Percentiles rank a stretch among this genome's conserved stretches.
Conservation (phyloP, 2,113 vertebrate genomes). For the Egretta garzetta region DNA sequence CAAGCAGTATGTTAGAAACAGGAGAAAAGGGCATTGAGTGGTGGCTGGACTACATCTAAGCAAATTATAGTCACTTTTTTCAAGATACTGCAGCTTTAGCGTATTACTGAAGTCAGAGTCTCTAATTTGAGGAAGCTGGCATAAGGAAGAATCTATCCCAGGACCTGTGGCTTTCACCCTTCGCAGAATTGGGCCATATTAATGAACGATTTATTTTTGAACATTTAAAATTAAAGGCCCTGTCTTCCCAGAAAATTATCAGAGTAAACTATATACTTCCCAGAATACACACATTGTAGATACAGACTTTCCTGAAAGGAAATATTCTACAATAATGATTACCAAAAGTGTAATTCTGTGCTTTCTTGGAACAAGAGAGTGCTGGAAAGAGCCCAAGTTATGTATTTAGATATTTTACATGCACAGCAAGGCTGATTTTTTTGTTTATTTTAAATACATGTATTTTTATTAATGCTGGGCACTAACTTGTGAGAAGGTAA, state of each 20-base stretch:
- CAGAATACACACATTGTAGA: conserved; percentile 39
- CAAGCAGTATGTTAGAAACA: not conserved
- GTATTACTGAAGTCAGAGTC: not conserved
- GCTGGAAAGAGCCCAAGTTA: not conserved
- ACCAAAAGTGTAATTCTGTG: conserved; percentile 24
- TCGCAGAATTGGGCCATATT: not conserved
- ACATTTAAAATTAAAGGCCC: conserved; percentile 39
- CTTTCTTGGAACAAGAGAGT: conserved; percentile 16
- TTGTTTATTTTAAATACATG: not conserved
- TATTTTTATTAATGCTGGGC: not conserved
- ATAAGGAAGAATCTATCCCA: not conserved
- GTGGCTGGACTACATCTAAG: not conserved
- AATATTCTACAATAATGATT: conserved; percentile 55
- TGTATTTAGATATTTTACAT: conserved; percentile 2
- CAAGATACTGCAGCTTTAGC: not conserved
- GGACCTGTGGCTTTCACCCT: not conserved
- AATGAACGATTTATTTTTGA: conserved; percentile 28
- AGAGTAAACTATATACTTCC: conserved; percentile 47
- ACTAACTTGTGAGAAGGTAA: not conserved
- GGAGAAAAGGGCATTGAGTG: not conserved
- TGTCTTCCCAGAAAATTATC: conserved; percentile 62
- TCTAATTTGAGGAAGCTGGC: conserved; percentile 23
- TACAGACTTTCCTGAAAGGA: conserved; percentile 42
- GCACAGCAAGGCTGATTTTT: not conserved
- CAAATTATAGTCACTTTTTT: not conserved